Percentiles rank a stretch among this genome's conserved stretches.
Conservation (phyloP, 1,140 invertebrate species). For the Maniola jurtina region DNA sequence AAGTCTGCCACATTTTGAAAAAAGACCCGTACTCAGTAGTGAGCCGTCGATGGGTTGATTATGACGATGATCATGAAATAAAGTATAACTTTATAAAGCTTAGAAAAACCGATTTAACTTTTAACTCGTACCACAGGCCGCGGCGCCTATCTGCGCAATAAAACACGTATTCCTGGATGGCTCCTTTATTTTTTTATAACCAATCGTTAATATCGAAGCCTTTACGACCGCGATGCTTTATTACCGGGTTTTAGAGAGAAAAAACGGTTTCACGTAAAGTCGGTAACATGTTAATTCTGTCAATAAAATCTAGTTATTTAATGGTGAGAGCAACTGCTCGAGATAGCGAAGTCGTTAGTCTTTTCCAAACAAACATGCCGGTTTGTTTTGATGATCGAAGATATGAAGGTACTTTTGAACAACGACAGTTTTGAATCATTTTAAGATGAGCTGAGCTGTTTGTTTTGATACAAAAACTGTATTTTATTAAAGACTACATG, state of each 20-base stretch:
- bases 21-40: too few species aligned
- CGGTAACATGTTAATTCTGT: slow-evolving; percentile 67
- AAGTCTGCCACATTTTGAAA: too few species aligned
- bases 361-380: slow-evolving; percentile 14
- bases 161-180: slow-evolving; percentile 50
- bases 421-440: neutral
- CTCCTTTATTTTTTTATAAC: slow-evolving; percentile 69
- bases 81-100: neutral
- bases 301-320: slow-evolving; percentile 55
- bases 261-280: slow-evolving; percentile 51
- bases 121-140: slow-evolving; percentile 22
- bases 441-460: too few species aligned
- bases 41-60: too few species aligned
- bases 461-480: too few species aligned
- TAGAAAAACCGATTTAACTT: slow-evolving; percentile 2
- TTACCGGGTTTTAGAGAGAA: slow-evolving; percentile 43
- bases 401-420: neutral
- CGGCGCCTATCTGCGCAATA: slow-evolving; percentile 60
- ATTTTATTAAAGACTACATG: too few species aligned
- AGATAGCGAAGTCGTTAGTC: slow-evolving; percentile 24
- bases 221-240: slow-evolving; percentile 64
- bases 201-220: slow-evolving; percentile 67
- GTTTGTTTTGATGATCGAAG: slow-evolving; percentile 3
- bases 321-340: slow-evolving; percentile 34
- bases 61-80: too few species aligned